A percentile compares a stretch with the other conserved stretches of the same genome.
Evolutionary conservation across 2,113 vertebrate genomes (phyloP).

Genomic region (Microtus montanus): DNA sequence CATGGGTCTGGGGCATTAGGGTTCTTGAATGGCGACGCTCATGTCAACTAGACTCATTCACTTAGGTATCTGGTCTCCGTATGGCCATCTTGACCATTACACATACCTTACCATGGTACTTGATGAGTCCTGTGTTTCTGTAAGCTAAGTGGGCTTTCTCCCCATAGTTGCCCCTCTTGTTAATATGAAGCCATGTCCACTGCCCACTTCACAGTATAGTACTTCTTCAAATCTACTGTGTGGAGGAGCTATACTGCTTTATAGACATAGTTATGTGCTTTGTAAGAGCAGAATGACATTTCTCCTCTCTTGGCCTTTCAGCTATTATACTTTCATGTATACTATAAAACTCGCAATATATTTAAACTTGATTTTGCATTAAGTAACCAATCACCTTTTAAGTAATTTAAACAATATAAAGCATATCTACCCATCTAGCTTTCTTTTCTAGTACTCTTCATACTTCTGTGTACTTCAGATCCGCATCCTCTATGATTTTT

Average conservation of each 20-base stretch:
- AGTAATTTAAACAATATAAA: constrained; percentile 25
- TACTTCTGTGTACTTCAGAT: constrained; percentile 35
- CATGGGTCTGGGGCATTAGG: not conserved
- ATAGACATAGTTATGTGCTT: not conserved
- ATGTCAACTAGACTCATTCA: too few species aligned
- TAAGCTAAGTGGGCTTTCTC: not conserved
- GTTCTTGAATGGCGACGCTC: not conserved
- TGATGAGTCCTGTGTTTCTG: not conserved
- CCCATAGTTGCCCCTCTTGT: not conserved
- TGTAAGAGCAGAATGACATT: not conserved
- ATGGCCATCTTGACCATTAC: not conserved
- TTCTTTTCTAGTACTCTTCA: not conserved
- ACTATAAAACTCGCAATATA: not conserved
- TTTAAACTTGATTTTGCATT: constrained; percentile 36
- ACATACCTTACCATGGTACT: not conserved
- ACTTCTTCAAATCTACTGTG: not conserved
- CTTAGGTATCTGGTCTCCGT: too few species aligned
- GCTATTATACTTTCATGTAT: not conserved
- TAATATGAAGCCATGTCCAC: not conserved
- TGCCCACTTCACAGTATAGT: not conserved
- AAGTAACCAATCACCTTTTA: constrained; percentile 28
- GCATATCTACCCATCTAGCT: not conserved
- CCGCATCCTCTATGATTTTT: not conserved
- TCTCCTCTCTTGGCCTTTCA: not conserved
- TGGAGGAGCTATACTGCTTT: not conserved